Evolutionary conservation across 2,113 vertebrate species (phyloP), one percentile per base, ranked within the genome.

Genomic region (Stigmatopora argus): DNA sequence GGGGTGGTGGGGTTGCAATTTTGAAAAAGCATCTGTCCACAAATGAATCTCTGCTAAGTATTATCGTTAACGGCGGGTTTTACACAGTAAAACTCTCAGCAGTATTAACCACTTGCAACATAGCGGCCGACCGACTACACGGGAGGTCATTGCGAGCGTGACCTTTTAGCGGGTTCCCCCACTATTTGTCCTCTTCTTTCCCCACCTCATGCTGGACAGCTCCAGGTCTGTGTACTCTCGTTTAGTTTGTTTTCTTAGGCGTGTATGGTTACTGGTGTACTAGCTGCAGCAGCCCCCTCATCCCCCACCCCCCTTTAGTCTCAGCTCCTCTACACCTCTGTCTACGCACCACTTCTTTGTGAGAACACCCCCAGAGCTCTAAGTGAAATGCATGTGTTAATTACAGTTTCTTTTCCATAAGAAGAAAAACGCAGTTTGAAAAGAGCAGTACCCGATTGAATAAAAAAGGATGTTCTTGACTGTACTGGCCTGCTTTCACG

Each of bases 381-480:
- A 85, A 85, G 90, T 90, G 88, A 90, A 90, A 89, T 92, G 91
- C 91, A 92, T 92, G 91, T 92, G 90, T 92, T 91, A 91, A 91
- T 90, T 92, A 91, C 89, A 90, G 87, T 91, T 91, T 92, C 87
- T 91, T 92, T 92, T 90, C 89, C 91, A 92, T 92, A 91, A 90
- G 84, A 92, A 86, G 85, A 90, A 90, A 90, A 91, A 89, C 85
- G 85, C 90, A 90, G 91, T 92, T 92, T 90, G 88, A 90, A 86
- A 91, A 92, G 89, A 91, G 90, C 91, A 92, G 87, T 82, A 84
- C 89, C 90, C 90, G 90, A 89, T 92, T 92, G 90, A 92, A 92
- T 92, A 90, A 92, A 92, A 31, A 88, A 93, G 91, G 90, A 92
- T 92, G 91, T 93, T 92, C 91, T 92, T 92, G 91, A 92, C 92